Percentiles rank a stretch among this genome's conserved stretches.
These are phyloP conservation scores for Drosophila recens DNA, from an alignment of 2,888 invertebrate species.

Conservation along the genomic window DNA sequence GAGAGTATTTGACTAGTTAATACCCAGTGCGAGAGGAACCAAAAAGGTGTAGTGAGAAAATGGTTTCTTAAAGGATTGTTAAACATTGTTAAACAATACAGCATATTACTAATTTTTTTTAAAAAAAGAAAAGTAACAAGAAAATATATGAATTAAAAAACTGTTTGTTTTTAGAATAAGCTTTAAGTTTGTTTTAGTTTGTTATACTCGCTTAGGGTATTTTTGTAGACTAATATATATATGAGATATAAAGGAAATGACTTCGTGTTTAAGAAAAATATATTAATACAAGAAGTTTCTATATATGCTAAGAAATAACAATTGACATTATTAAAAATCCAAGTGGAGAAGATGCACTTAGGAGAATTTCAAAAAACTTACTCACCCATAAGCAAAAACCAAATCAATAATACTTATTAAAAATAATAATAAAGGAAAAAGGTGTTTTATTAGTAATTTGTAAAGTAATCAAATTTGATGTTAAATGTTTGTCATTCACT, in stretches of 20 bases:
- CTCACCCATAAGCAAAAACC: not conserved
- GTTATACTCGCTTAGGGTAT: not conserved
- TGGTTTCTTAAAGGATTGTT: not conserved
- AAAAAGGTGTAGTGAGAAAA: not conserved
- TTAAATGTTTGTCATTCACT: constrained; percentile 32
- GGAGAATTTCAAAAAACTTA: constrained; percentile 21
- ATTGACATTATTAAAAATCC: too few relatives aligned
- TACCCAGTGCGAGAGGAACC: constrained; percentile 5
- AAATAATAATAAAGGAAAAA: not conserved
- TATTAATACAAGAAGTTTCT: not conserved
- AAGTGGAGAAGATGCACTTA: not conserved
- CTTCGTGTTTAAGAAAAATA: not conserved
- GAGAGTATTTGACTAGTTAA: constrained; percentile 12
- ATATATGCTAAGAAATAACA: too few relatives aligned
- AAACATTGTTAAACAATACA: not conserved
- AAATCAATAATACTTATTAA: constrained; percentile 1
- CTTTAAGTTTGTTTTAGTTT: not conserved
- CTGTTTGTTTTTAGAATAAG: not conserved
- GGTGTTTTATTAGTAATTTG: not conserved
- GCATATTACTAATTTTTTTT: not conserved
- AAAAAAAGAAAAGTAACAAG: not conserved
- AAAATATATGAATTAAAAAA: not conserved
- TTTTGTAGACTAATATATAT: not conserved
- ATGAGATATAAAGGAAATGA: not conserved
- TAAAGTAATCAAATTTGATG: not conserved